Percentiles rank a stretch among this genome's conserved stretches.
phyloP scores from a whole-genome alignment of 2,113 vertebrate species.

The Toxotes jaculatrix region DNA sequence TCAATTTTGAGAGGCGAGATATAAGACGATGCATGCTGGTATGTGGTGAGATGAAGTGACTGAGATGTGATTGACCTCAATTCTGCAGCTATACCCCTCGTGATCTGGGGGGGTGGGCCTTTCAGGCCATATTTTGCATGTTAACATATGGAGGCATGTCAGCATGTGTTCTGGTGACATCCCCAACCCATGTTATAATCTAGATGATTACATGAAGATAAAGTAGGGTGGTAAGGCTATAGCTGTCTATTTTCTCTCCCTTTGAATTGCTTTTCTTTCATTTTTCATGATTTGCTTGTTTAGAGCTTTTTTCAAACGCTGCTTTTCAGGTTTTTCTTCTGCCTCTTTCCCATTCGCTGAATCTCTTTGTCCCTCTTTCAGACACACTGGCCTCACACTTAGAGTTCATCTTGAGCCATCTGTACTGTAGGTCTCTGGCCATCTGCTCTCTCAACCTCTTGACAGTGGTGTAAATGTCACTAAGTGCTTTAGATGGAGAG shows the following conservation, averaged over 20 bases:
- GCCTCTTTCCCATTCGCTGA: neutral
- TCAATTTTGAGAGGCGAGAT: slow-evolving; percentile 41
- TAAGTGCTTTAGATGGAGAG: slow-evolving; percentile 36
- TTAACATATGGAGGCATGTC: slow-evolving; percentile 38
- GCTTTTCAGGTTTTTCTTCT: neutral
- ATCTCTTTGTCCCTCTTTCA: slow-evolving; percentile 9
- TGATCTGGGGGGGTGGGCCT: neutral
- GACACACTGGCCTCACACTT: slow-evolving; percentile 5
- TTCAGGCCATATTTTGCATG: slow-evolving; percentile 11
- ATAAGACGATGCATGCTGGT: slow-evolving; percentile 28
- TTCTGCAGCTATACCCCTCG: neutral
- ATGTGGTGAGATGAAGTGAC: slow-evolving; percentile 4
- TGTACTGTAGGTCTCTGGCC: slow-evolving; percentile 36
- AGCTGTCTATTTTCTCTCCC: neutral
- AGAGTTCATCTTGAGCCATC: slow-evolving; percentile 40
- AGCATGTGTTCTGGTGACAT: slow-evolving; percentile 27
- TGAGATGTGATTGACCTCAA: slow-evolving; percentile 19
- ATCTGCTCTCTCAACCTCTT: slow-evolving; percentile 60
- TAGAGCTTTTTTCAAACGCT: neutral
- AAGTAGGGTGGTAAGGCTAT: neutral
- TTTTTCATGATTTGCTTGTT: neutral
- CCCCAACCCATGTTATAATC: slow-evolving; percentile 12
- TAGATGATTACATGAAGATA: neutral
- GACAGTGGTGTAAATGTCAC: slow-evolving; percentile 36
- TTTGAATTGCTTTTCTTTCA: neutral